Conservation (phyloP, 1,140 invertebrate species). For the Helicoverpa zea region DNA sequence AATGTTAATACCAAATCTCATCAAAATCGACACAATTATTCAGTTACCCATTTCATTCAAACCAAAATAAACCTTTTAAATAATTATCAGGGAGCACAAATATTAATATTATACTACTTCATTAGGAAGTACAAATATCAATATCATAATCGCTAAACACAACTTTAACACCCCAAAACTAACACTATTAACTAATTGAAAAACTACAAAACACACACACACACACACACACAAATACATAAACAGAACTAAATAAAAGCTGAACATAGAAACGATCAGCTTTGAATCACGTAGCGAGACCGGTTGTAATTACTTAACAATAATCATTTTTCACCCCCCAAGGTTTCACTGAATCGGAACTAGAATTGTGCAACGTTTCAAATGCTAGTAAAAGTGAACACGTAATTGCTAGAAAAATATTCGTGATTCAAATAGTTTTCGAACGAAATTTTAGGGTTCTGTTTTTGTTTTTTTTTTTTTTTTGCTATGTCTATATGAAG, state of each 20-base stretch:
- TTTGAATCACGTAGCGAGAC: slow-evolving; percentile 15
- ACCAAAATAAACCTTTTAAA: too few relatives aligned
- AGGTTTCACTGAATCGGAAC: slow-evolving; percentile 14
- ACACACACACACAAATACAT: neutral
- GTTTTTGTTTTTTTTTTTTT: too few relatives aligned
- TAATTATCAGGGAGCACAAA: too few relatives aligned
- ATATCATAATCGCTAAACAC: too few relatives aligned
- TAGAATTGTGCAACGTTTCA: slow-evolving; percentile 5
- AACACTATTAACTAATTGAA: slow-evolving; percentile 25
- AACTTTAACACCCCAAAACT: neutral
- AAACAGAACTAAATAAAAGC: neutral
- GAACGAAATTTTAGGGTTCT: neutral
- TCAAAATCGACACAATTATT: too few relatives aligned
- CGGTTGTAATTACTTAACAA: slow-evolving; percentile 17
- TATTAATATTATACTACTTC: too few relatives aligned
- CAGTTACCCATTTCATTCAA: too few relatives aligned
- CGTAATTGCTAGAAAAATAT: slow-evolving; percentile 19
- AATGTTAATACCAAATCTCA: too few relatives aligned
- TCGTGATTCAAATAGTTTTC: neutral
- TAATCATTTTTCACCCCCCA: slow-evolving; percentile 32
- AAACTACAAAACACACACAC: neutral
- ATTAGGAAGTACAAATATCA: too few relatives aligned
- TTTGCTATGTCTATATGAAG: too few relatives aligned
- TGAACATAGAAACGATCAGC: neutral
- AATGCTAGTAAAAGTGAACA: slow-evolving; percentile 7